Conservation (phyloP, 2,113 vertebrate species). For the Ranitomeya imitator region DNA sequence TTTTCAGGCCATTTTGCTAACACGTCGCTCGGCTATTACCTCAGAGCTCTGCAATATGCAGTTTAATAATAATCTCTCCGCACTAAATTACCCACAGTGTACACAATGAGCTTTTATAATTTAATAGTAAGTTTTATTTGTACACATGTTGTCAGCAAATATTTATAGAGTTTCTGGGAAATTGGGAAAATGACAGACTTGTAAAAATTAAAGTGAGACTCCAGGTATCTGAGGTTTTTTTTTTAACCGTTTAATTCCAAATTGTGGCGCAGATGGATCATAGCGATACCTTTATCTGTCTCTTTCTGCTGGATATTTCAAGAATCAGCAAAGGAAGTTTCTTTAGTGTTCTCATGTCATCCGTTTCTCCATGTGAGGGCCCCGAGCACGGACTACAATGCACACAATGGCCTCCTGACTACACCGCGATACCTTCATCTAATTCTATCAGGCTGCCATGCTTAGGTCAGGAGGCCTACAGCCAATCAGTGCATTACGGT, state of each 20-base stretch:
- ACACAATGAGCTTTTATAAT: slow-evolving; percentile 28
- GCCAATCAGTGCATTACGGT: too few relatives aligned
- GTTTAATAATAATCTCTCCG: slow-evolving; percentile 37
- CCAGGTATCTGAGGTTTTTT: not conserved
- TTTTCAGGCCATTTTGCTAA: slow-evolving; percentile 36
- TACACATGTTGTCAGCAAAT: not conserved
- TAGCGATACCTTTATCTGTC: too few relatives aligned
- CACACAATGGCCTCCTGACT: too few relatives aligned
- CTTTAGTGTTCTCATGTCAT: too few relatives aligned
- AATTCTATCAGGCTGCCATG: too few relatives aligned
- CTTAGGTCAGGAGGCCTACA: too few relatives aligned
- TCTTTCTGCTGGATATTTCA: not conserved
- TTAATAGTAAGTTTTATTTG: slow-evolving; percentile 40
- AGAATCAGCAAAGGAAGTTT: not conserved
- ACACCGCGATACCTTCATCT: too few relatives aligned
- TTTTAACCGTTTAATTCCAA: too few relatives aligned
- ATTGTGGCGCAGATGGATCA: too few relatives aligned
- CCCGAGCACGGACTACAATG: too few relatives aligned
- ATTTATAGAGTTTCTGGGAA: slow-evolving; percentile 37
- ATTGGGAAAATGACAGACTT: not conserved
- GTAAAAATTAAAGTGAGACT: not conserved
- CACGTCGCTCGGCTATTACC: slow-evolving; percentile 5
- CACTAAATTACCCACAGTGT: slow-evolving; percentile 40
- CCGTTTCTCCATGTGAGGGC: too few relatives aligned
- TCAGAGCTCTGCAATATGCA: slow-evolving; percentile 19